Conservation (phyloP, 2,797 vertebrate species). For the Serranus cabrilla region DNA sequence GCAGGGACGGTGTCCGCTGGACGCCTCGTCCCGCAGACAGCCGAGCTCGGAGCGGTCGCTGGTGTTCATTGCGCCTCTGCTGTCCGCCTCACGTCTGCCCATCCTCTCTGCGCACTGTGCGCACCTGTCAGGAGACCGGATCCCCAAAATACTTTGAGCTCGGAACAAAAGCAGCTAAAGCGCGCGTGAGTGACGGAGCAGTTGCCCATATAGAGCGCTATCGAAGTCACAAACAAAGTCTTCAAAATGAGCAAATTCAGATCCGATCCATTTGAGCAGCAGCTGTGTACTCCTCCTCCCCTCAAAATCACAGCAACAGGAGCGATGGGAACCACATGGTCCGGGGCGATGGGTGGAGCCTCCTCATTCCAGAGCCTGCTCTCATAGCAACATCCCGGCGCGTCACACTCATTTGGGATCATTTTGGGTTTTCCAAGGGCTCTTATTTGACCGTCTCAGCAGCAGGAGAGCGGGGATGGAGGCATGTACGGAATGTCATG, state of each 20-base stretch:
- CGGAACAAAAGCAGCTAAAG: background rate
- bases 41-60: constrained; percentile 71
- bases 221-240: background rate
- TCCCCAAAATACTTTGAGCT: constrained; percentile 11
- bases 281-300: background rate
- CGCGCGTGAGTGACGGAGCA: background rate
- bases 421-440: constrained; percentile 44
- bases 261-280: background rate
- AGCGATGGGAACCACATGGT: constrained; percentile 58
- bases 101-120: constrained; percentile 66
- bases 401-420: constrained; percentile 43
- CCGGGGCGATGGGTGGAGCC: constrained; percentile 65
- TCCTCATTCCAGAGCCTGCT: constrained; percentile 45
- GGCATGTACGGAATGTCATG: constrained; percentile 60
- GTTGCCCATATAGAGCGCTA: constrained; percentile 23
- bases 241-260: background rate
- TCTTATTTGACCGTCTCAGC: constrained; percentile 19
- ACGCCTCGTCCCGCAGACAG: constrained; percentile 68
- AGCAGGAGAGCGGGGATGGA: constrained; percentile 30
- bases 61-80: constrained; percentile 71
- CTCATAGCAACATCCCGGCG: constrained; percentile 52
- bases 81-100: constrained; percentile 79
- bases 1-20: constrained; percentile 37
- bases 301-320: constrained; percentile 56
- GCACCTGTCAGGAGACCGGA: constrained; percentile 62